A percentile compares a stretch with the other conserved stretches of the same genome.
Conservation (phyloP, 2,888 invertebrate species). For the Amphipyra berbera region DNA sequence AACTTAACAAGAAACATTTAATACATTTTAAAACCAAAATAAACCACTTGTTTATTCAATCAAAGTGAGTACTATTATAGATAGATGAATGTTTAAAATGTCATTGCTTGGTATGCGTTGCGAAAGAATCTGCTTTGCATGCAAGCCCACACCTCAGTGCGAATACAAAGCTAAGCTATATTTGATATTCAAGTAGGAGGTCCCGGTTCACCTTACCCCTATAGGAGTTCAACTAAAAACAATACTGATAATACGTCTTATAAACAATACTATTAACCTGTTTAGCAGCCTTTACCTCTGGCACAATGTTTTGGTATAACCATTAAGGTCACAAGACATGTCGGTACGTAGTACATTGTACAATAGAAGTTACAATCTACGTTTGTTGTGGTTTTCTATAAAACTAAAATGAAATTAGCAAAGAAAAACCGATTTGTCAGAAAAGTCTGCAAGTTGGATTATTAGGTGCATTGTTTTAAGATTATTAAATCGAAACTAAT, state of each 20-base stretch:
- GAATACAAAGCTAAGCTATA: conserved; percentile 70
- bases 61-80: conserved; percentile 34
- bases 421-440: no score
- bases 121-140: conserved; percentile 78
- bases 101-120: conserved; percentile 71
- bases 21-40: conserved; percentile 9
- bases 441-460: no score
- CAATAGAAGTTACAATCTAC: no score
- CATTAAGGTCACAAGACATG: neutral
- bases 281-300: conserved; percentile 15
- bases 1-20: neutral
- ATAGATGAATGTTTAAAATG: conserved; percentile 60
- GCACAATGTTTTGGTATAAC: conserved; percentile 26
- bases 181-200: conserved; percentile 77
- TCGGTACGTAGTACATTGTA: no score
- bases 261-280: conserved; percentile 50
- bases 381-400: no score
- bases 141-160: conserved; percentile 69
- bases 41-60: conserved; percentile 35
- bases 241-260: conserved; percentile 48
- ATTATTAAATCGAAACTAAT: no score
- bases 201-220: conserved; percentile 73
- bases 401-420: no score
- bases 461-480: no score
- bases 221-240: conserved; percentile 63